These are phyloP conservation scores for Chloroclysta siterata DNA, from an alignment of 2,888 invertebrate species.

Conservation along the genomic window DNA sequence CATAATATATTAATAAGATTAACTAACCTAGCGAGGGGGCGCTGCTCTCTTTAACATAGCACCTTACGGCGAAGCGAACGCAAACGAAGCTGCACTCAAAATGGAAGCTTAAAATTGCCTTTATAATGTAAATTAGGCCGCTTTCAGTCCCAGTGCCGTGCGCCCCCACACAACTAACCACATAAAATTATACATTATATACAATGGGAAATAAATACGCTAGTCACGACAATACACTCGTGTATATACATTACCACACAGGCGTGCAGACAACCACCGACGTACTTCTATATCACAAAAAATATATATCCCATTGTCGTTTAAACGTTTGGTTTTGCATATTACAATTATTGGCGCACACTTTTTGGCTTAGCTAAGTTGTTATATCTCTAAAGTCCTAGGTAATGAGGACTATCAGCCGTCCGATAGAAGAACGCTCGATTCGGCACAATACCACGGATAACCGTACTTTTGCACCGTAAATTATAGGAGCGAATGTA, in stretches of 20 bases:
- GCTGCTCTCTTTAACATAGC: constrained; percentile 42
- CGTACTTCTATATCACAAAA: constrained; percentile 62
- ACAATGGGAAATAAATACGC: constrained; percentile 82
- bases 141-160: constrained; percentile 45
- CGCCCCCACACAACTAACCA: constrained; percentile 49
- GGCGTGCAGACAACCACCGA: constrained; percentile 49
- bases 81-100: constrained; percentile 30
- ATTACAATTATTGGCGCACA: constrained; percentile 66
- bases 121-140: constrained; percentile 53
- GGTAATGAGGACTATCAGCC: constrained; percentile 10
- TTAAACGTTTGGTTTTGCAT: constrained; percentile 53
- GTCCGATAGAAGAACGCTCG: constrained; percentile 3
- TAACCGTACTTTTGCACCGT: not conserved
- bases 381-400: constrained; percentile 44
- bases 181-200: constrained; percentile 77
- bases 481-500: not conserved
- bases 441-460: not conserved
- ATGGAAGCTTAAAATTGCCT: constrained; percentile 42
- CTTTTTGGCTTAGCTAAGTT: constrained; percentile 78
- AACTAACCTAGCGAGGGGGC: constrained; percentile 64
- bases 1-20: constrained; percentile 72
- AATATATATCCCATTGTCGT: constrained; percentile 64
- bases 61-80: constrained; percentile 29
- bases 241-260: constrained; percentile 74
- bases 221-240: constrained; percentile 71